A percentile compares a stretch with the other conserved stretches of the same genome.
Evolutionary conservation across 2,797 vertebrate genomes (phyloP).

Genomic region (Danio choprae): DNA sequence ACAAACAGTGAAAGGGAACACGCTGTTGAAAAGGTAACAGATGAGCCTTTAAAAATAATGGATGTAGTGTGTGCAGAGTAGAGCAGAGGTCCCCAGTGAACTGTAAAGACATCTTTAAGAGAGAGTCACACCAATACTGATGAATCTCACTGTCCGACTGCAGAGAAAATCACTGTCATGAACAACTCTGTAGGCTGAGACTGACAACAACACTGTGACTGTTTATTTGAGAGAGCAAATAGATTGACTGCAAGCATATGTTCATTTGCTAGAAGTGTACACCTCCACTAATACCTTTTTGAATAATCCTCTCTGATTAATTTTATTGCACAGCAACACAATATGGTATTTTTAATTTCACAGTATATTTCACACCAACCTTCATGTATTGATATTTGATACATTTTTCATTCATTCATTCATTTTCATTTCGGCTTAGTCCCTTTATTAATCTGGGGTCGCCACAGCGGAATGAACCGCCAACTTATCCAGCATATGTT

Average conservation of each 20-base stretch:
- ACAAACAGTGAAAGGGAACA: background rate
- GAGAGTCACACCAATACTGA: conserved; percentile 44
- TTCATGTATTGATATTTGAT: too few relatives aligned
- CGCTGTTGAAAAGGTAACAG: conserved; percentile 49
- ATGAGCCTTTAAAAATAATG: conserved; percentile 58
- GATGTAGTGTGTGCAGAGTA: conserved; percentile 45
- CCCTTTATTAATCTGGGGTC: too few relatives aligned
- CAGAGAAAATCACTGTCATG: conserved; percentile 21
- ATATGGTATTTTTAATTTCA: too few relatives aligned
- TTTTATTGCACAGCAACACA: background rate
- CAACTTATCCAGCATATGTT: too few relatives aligned
- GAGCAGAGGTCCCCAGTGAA: conserved; percentile 41
- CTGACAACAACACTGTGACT: background rate
- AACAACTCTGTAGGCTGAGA: background rate
- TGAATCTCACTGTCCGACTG: conserved; percentile 38
- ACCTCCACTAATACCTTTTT: background rate
- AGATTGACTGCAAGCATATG: too few relatives aligned
- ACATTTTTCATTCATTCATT: too few relatives aligned
- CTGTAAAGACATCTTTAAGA: conserved; percentile 48
- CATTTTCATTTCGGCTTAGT: too few relatives aligned
- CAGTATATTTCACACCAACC: too few relatives aligned
- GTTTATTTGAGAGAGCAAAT: conserved; percentile 23
- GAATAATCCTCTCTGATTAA: background rate
- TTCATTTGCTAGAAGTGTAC: too few relatives aligned
- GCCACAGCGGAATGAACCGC: too few relatives aligned